Base-by-base conservation (phyloP, 2,888 invertebrate genomes). In the Subacronicta megacephala region DNA sequence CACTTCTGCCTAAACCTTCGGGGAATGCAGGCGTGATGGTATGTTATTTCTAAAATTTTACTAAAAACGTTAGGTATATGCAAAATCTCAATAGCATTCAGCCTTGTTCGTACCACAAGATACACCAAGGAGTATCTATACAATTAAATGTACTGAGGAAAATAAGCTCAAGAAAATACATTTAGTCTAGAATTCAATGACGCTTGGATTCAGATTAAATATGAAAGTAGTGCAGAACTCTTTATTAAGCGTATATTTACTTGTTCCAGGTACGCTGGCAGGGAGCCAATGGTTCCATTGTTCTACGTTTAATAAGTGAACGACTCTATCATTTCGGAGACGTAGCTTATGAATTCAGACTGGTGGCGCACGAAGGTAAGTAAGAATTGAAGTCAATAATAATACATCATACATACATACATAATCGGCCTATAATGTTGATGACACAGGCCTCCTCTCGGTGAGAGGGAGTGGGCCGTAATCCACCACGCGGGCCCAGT, bases 271-370 rank as follows among this genome's bases (percentile, higher is more conserved):
- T 74, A 77, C 16, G 33, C 35, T 74, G 73, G 73, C 78, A 36
- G 20, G 29, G 18, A 6, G 57, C 73, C 72, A 67, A 70, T 15
- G 36, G 12, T 49, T 50, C 73, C 72, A 67, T 68, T 20, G 36
- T 17, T 56, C 53, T 59, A 35, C 69, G 70, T 72, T 78, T 79
- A 80, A 81, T 82, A 81, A 82, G 78, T 82, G 72, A 79, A 80
- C 79, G 66, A 75, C 72, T 75, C 83, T 80, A 74, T 74, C 77
- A 73, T 62, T 66, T 64, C 65, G 70, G 64, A 59, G 64, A 61
- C 59, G 18, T 41, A 49, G 13, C 50, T 44, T 44, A 43, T 18
- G 37, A 35, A 12, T 5, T 18, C 6, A 44, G 29, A 26, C 36
- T 16, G 6, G 17, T 33, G 18, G 33, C n/a, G n/a, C n/a, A 26